Base-by-base conservation (phyloP, 2,888 invertebrate genomes). In the Cylloceria caligata region DNA sequence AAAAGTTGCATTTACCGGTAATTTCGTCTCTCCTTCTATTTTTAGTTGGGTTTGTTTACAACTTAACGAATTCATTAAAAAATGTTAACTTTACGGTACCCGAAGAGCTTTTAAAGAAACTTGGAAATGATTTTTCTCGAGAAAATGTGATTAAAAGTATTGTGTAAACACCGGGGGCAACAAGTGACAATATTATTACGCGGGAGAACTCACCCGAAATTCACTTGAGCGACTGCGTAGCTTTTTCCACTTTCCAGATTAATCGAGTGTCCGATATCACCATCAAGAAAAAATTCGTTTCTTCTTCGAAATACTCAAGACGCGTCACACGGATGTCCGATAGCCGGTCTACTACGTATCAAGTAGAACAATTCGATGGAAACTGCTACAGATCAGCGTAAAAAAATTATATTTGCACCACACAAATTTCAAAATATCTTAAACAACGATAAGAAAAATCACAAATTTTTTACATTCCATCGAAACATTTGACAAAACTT, bases 111-210 rank as follows among this genome's bases (percentile, higher is more conserved):
- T 55, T 55, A n/a, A 39, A 36, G 24, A 36, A 57, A 9, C 16
- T 24, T 3, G n/a, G 3, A 42, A 36, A 16, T 24, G 3, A 6
- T 57, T 27, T 49, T 19, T 34, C 34, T 34, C 13, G n/a, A 16
- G 13, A 57, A 30, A 30, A 57, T 2, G n/a, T 27, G n/a, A 7
- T 21, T 30, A 64, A 30, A 24, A 16, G 19, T 9, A 55, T 27
- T 27, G 76, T 71, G 76, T 71, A 45, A 57, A 76, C 67, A 81
- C 49, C 21, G 45, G 67, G n/a, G 80, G 80, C 80, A 81, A 81
- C 80, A 81, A 75, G 80, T 76, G 75, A 76, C 36, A 34, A 55
- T 30, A 75, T 65, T 24, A 36, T 27, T 19, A 67, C 49, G 60
- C 76, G 47, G 30, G 60, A 47, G 49, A 57, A 71, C 80, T 81